Conservation (phyloP, 2,113 vertebrate genomes). For the Leptobrachium ailaonicum region DNA sequence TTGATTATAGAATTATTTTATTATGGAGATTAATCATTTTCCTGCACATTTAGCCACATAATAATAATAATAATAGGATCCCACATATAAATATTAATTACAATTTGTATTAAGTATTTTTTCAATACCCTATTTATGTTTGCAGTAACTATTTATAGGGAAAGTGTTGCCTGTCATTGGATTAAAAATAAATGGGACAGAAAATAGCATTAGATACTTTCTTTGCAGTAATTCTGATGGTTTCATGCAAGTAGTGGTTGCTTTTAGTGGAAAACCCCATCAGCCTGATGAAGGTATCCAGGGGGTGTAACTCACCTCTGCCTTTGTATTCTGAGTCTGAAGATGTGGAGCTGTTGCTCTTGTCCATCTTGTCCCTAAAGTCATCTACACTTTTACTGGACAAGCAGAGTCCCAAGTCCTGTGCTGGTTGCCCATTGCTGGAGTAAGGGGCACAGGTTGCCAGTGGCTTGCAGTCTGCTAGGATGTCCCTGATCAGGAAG, state of each 20-base stretch:
- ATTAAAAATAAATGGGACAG: too few relatives aligned
- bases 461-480: slow-evolving; percentile 94
- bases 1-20: background rate
- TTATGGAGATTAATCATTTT: background rate
- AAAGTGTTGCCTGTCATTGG: too few relatives aligned
- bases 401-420: slow-evolving; percentile 80
- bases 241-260: background rate
- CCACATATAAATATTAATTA: too few relatives aligned
- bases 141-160: too few relatives aligned
- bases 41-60: too few relatives aligned
- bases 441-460: slow-evolving; percentile 97
- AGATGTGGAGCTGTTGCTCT: slow-evolving; percentile 85
- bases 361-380: slow-evolving; percentile 86
- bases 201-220: too few relatives aligned
- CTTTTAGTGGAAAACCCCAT: background rate
- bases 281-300: background rate
- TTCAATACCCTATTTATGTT: too few relatives aligned
- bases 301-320: slow-evolving; percentile 62
- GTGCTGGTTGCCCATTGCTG: slow-evolving; percentile 85
- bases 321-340: slow-evolving; percentile 98
- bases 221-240: background rate
- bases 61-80: too few relatives aligned
- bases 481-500: slow-evolving; percentile 96
- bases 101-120: too few relatives aligned
- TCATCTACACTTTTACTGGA: slow-evolving; percentile 83